Evolutionary conservation across 37 sponge, comb jelly and placozoan species (phyloP), one percentile per base, ranked within the genome.

Genomic region (Halisarca cf. caerulea): DNA sequence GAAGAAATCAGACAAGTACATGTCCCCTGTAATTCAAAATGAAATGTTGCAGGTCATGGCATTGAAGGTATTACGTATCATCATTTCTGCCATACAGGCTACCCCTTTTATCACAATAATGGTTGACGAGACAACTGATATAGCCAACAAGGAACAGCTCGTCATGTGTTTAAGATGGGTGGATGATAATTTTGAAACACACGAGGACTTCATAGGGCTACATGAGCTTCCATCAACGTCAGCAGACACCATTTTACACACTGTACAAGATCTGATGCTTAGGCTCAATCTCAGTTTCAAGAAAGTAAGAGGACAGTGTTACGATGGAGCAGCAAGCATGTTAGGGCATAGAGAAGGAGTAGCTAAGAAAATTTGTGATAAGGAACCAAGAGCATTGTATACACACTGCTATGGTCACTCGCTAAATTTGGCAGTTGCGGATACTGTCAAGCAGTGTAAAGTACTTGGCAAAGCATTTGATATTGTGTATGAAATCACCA

Each of bases 121-220:
- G 88, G 78, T 84, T 18, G 92, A 91, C 84, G 88, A 91, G 59
- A 87, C 88, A 44, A 80, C 92, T 0, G 92, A 91, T 80, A 84
- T 82, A 45, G n/a, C 88, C 15, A 91, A 91, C 66, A 21, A 27
- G 17, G 11, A 54, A 54, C 57, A 54, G 17, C 57, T 54, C 57
- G 17, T 54, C 17, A 17, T 17, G 57, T 54, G 57, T 17, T 54
- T 54, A 54, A 54, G 17, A n/a, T n/a, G n/a, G n/a, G n/a, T n/a
- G n/a, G n/a, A n/a, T n/a, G n/a, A n/a, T n/a, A n/a, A n/a, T n/a
- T n/a, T n/a, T n/a, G n/a, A n/a, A n/a, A n/a, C n/a, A n/a, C n/a
- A n/a, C n/a, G n/a, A n/a, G n/a, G n/a, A n/a, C n/a, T n/a, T n/a
- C n/a, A n/a, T n/a, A n/a, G n/a, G n/a, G n/a, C n/a, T n/a, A n/a